Evolutionary conservation across 2,888 invertebrate species (phyloP).

Genomic region (Bombylius major): DNA sequence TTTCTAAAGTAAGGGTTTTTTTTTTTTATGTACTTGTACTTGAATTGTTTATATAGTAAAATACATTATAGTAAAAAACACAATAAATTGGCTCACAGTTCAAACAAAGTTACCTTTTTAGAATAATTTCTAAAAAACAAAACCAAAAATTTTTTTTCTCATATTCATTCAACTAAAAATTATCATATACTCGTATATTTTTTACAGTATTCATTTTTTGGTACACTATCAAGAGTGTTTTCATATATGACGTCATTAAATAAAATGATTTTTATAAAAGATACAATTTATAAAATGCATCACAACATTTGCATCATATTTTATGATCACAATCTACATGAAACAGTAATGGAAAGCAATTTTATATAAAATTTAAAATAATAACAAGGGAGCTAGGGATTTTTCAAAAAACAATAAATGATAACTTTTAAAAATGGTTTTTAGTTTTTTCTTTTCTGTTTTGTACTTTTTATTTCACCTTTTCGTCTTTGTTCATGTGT

Average conservation of each 20-base stretch:
- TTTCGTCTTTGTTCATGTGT: background rate
- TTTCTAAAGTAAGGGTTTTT: no score
- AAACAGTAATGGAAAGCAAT: conserved; percentile 13
- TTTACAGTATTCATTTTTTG: background rate
- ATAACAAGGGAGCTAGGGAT: no score
- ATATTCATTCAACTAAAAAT: no score
- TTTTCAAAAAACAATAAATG: background rate
- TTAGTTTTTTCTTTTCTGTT: background rate
- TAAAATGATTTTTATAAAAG: conserved; percentile 11
- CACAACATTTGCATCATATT: conserved; percentile 14
- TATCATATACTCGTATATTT: no score
- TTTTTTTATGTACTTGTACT: no score
- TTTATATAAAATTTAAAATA: conserved; percentile 4
- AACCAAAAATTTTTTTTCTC: no score
- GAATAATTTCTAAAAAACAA: no score
- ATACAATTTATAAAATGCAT: conserved; percentile 7
- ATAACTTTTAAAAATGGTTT: background rate
- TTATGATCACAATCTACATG: conserved; percentile 14
- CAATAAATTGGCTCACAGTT: no score
- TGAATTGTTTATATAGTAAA: no score
- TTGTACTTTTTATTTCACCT: background rate
- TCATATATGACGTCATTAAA: conserved; percentile 15
- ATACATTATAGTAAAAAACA: no score
- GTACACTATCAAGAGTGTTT: background rate
- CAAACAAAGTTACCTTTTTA: no score